phyloP scores from a whole-genome alignment of 2,113 vertebrate species.

The Ceyx cyanopectus region DNA sequence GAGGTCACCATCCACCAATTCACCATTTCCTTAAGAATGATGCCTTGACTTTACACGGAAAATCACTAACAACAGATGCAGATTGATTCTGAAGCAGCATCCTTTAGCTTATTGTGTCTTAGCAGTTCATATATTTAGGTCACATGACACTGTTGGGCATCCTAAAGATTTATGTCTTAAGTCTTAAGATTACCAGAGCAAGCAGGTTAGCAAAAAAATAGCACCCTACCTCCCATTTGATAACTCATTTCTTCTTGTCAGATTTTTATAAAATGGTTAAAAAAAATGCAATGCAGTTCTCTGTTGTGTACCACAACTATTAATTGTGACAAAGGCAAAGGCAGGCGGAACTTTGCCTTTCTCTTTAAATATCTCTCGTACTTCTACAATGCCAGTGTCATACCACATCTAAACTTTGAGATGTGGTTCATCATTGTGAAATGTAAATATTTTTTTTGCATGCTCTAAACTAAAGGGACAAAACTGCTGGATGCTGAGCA shows the following conservation, averaged over 20 bases:
- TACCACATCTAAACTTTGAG: background rate
- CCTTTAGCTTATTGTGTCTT: constrained; percentile 81
- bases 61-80: constrained; percentile 84
- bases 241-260: background rate
- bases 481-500: background rate
- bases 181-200: constrained; percentile 76
- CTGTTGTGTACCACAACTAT: background rate
- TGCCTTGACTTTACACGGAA: constrained; percentile 81
- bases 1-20: constrained; percentile 87
- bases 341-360: background rate
- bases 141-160: constrained; percentile 65
- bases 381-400: background rate
- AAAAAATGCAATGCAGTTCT: background rate
- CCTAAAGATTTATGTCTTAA: constrained; percentile 74
- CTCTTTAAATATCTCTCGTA: background rate
- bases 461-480: background rate
- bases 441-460: background rate
- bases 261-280: background rate
- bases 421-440: background rate
- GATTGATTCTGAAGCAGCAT: constrained; percentile 85
- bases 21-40: constrained; percentile 84
- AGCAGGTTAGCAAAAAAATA: constrained; percentile 3
- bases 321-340: background rate
- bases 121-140: constrained; percentile 79
- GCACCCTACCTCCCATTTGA: background rate